Evolutionary conservation across 2,888 invertebrate species (phyloP), one percentile per base, ranked within the genome.

Genomic region (Tipula unca): DNA sequence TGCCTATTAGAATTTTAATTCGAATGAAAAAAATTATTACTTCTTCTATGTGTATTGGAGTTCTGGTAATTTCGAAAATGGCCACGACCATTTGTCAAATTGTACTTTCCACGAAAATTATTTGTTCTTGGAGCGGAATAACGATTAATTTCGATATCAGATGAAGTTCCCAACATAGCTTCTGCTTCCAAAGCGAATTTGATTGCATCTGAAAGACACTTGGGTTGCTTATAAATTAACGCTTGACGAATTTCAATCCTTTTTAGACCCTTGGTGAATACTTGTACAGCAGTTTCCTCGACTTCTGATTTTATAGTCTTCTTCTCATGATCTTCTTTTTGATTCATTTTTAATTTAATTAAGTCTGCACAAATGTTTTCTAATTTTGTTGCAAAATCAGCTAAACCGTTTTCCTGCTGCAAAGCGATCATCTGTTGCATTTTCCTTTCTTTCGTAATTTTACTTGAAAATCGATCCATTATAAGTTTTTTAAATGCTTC

Each of bases 381-480:
- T n/a, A n/a, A n/a, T n/a, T n/a, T n/a, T n/a, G n/a, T n/a, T n/a
- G n/a, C n/a, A 42, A 83, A 85, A 14, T 39, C 29, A 25, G 84
- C 85, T 35, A 85, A n/a, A 17, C 69, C 25, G 20, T 85, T 2
- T 3, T 13, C 6, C 29, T 85, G 85, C 6, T n/a, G 35, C 36
- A 85, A 82, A 82, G 82, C 29, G 29, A 82, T 82, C 0, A 85
- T 14, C 39, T 85, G 83, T 13, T 36, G 82, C 14, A 83, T n/a
- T 83, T 85, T 85, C 2, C 82, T 82, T 29, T 85, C 85, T 29
- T 85, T 83, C 6, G 83, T 85, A 36, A 83, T 83, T 85, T 85
- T 85, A 8, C 83, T 83, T 6, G 36, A 42, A 14, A 85, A 85
- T 25, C 85, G 82, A 8, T 85, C 85, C 5, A 35, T 20, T n/a